Base-by-base conservation (phyloP, 2,888 invertebrate genomes). In the Drosophila borealis region DNA sequence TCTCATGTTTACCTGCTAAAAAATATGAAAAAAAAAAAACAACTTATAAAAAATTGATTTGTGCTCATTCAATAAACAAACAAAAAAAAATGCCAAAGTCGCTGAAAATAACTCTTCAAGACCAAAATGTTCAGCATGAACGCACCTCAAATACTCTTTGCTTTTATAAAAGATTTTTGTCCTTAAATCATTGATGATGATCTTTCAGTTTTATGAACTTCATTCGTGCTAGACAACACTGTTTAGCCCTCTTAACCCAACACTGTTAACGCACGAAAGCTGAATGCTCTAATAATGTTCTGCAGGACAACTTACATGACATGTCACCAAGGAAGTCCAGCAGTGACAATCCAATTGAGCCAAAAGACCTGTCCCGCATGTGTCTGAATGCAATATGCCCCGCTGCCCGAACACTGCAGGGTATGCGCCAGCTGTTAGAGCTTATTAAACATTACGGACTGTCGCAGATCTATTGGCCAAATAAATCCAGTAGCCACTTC, bases 11-110 rank as follows among this genome's bases (percentile, higher is more conserved):
- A 11, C 33, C 65, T 19, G 48, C 13, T 39, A 48, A 68, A 13
- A 55, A 41, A 51, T 10, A 10, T 9, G 3, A 21, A 19, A 42
- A 39, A 48, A 57, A 44, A 42, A 13, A 19, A 42, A 42, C 4
- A 29, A 41, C 21, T 36, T 37, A 56, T 49, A 39, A 39, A 33
- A 73, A 45, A 66, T 67, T 67, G 50, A 71, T 57, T 63, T 66
- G 54, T 63, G 75, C 45, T 45, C 65, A 62, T 55, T 71, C 53
- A 64, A 67, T 34, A 44, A 66, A 29, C 41, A 63, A 50, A 46
- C 46, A 46, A 41, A 46, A 48, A 46, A 41, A 46, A 48, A 48
- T 56, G 53, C 48, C 59, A 75, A 74, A 69, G 55, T 60, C 46
- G 53, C 70, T 10, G 50, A 39, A 54, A 44, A 29, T n/a, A 57